Percentiles rank a stretch among this genome's conserved stretches.
phyloP scores from a whole-genome alignment of 2,888 invertebrate species.

The Dimorphilus gyrociliatus region DNA sequence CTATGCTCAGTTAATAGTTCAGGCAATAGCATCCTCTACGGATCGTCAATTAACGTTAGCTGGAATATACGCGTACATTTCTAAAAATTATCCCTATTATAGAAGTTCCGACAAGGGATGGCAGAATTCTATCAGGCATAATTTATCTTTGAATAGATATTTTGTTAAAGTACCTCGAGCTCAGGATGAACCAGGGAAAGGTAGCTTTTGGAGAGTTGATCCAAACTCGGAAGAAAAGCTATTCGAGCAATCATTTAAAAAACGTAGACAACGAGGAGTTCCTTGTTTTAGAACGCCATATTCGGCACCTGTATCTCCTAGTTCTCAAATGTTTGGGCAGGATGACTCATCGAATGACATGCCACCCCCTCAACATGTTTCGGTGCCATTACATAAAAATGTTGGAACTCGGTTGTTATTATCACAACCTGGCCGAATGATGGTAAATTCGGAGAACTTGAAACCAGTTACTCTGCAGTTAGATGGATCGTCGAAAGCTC shows the following conservation, averaged over 20 bases:
- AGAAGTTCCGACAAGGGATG: conserved; percentile 88
- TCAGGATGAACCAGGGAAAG: conserved; percentile 89
- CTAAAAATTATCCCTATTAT: conserved; percentile 88
- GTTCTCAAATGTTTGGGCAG: no score
- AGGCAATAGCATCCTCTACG: conserved; percentile 73
- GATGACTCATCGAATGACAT: no score
- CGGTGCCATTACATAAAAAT: no score
- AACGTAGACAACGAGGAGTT: conserved; percentile 58
- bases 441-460: no score
- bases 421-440: no score
- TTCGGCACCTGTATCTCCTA: conserved; percentile 2
- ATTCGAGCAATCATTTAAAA: conserved; percentile 78
- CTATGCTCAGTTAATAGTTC: conserved; percentile 87
- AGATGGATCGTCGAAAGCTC: no score
- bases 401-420: no score
- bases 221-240: conserved; percentile 78
- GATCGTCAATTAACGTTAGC: conserved; percentile 83
- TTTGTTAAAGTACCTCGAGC: conserved; percentile 67
- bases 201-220: conserved; percentile 90
- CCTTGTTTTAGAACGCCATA: conserved; percentile 3
- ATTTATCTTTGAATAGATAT: conserved; percentile 45
- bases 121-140: conserved; percentile 54
- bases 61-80: conserved; percentile 90
- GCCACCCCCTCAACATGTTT: no score
- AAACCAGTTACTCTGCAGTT: no score